Evolutionary conservation across 2,797 vertebrate species (phyloP), one percentile per base, ranked within the genome.

Genomic region (Odontamblyopus lacepedii): DNA sequence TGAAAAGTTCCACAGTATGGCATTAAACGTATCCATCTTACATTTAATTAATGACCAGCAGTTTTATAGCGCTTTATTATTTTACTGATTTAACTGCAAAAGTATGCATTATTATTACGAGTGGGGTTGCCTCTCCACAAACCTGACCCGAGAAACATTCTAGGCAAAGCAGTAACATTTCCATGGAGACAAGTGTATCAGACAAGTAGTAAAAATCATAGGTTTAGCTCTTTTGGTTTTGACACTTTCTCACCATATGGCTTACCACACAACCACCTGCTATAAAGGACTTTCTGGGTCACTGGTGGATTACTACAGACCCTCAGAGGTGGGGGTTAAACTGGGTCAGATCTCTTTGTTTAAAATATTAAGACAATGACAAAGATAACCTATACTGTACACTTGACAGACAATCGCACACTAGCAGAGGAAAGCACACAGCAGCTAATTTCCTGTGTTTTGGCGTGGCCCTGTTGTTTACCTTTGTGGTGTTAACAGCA

Each of bases 241-340:
- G 56, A 71, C 85, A 78, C 81, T 81, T 87, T 77, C 77, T 83
- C 74, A 18, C 74, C 82, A 83, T 78, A 77, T 70, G 79, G 75
- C 82, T 83, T 83, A 87, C 86, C 84, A 87, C 75, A 88, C 83
- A 75, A 74, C 85, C 89, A 91, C 90, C 89, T 92, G 90, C 88
- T 91, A 73, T 55, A 85, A 83, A 81, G 77, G 23, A 79, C 80
- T 90, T 89, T 91, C 83, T 92, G 88, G 90, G 90, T 87, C 86
- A 75, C 62, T 8, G n/a, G 12, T 70, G 87, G 90, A 91, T 92
- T 92, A 92, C n/a, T 53, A 69, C 29, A 69, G 1, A 60, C 74
- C 72, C 70, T 38, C 70, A 63, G 50, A 69, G 78, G 76, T 70
- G 82, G 80, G 84, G 80, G 73, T 81, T 78, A 87, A 87, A 84